Percentiles rank a stretch among this genome's conserved stretches.
Conservation (phyloP, 1,140 invertebrate genomes). For the Megathymus violae region DNA sequence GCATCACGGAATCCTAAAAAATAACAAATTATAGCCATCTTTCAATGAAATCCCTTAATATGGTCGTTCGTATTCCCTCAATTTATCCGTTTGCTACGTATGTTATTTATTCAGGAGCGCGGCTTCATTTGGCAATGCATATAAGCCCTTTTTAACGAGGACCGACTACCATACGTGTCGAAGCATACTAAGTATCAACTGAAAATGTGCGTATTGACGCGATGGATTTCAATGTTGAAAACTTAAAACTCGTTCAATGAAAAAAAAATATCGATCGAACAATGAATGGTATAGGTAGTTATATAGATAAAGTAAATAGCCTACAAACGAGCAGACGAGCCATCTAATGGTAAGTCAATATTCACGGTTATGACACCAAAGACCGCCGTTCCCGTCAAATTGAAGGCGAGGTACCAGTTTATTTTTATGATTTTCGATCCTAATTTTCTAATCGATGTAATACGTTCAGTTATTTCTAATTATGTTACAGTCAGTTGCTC, state of each 20-base stretch:
- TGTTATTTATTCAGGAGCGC: constrained; percentile 48
- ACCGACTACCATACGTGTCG: constrained; percentile 31
- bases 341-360: no score
- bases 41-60: constrained; percentile 22
- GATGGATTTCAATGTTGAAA: constrained; percentile 2
- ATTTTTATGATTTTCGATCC: no score
- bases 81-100: constrained; percentile 22
- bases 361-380: no score
- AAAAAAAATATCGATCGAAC: no score
- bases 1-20: not conserved
- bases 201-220: constrained; percentile 27
- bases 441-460: no score
- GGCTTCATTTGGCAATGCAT: constrained; percentile 49
- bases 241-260: not conserved
- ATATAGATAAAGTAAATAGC: no score
- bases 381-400: no score
- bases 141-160: constrained; percentile 36
- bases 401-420: no score
- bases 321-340: no score
- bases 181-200: constrained; percentile 29
- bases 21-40: constrained; percentile 11
- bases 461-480: no score
- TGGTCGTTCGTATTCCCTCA: constrained; percentile 22
- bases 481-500: no score
- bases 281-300: no score